Evolutionary conservation across 2,113 vertebrate species (phyloP), one percentile per base, ranked within the genome.

Genomic region (Sporophila hypoxantha): DNA sequence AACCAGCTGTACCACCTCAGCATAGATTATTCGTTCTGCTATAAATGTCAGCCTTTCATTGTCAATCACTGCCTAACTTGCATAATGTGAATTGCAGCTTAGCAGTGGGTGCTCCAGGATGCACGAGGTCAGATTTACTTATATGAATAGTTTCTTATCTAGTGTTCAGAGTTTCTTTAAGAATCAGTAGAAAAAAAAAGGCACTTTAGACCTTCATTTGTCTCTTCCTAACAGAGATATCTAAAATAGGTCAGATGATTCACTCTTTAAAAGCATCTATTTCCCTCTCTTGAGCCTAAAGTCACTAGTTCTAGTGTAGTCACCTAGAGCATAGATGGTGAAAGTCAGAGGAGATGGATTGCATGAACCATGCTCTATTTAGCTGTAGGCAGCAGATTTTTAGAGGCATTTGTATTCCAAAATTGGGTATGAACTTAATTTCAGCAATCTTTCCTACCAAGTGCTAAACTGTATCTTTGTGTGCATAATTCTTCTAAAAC

Each of bases 241-340:
- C 49, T 81, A 68, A 94, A 89, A 83, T 46, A 89, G 34, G 59
- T 85, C 41, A 46, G 66, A 91, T 89, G 80, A 88, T 34, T 91
- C 88, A 95, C 29, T 42, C 32, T 77, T 75, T 78, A 65, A 93
- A 77, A 85, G 8, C n/a, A 74, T 61, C 32, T 46, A n/a, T 82
- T 93, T 76, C 29, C 30, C 55, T 82, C 26, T 75, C 12, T 64
- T 74, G 53, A 88, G 49, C 56, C 39, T 64, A 30, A 80, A 82
- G 57, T 80, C 44, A 70, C 65, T 64, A 75, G 61, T 59, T 77
- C 29, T 52, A 56, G 10, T 26, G 19, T 49, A 71, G 76, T 87
- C 39, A 91, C 41, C 34, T 77, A 80, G 57, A 47, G 32, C 41
- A 18, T 61, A 87, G 66, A 83, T 50, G 34, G 10, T 57, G 32